Base-by-base conservation (phyloP, 2,888 invertebrate genomes). In the Caenorhabditis sp. region DNA sequence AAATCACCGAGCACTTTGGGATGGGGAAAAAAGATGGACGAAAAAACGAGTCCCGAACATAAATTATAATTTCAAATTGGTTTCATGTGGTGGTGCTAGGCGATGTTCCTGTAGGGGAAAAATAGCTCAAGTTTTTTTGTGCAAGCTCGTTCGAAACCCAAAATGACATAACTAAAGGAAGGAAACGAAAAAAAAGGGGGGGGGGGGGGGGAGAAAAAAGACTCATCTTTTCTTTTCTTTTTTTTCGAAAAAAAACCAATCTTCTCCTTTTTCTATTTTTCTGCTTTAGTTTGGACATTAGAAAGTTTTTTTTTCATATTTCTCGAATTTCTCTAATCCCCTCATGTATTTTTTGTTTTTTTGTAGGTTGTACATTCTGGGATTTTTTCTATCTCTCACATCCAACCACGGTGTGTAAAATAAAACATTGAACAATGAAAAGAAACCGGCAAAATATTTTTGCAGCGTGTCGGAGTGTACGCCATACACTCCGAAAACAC, bases 201-300 rank as follows among this genome's bases (percentile, higher is more conserved):
- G 17, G 14, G 3, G 14, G 43, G 43, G 17, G 17, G 17, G 14
- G 3, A 43, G 14, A 43, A 43, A 43, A 43, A 43, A 43, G 43
- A 43, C 43, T 43, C 43, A 43, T 31, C 57, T 57, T 26, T 57
- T 57, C 36, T 57, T 57, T 57, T 57, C 19, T 57, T 57, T 57
- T 26, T 57, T 57, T 26, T 26, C 27, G 24, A 31, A 19, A 57
- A 24, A 57, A 26, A 43, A 5, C n/a, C 21, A 43, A 31, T 19
- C 23, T 51, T 17, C 50, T 24, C 37, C 58, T 37, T 43, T 19
- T 27, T 19, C 2, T 24, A 19, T 57, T 49, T 37, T 53, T 62
- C 37, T 31, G 50, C 57, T 57, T 31, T 31, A 24, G 57, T 57
- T 57, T 36, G 19, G n/a, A 31, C 19, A 31, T 31, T 31, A 31